Conservation (phyloP, 2,113 vertebrate genomes). For the Microcebus tavaratra region DNA sequence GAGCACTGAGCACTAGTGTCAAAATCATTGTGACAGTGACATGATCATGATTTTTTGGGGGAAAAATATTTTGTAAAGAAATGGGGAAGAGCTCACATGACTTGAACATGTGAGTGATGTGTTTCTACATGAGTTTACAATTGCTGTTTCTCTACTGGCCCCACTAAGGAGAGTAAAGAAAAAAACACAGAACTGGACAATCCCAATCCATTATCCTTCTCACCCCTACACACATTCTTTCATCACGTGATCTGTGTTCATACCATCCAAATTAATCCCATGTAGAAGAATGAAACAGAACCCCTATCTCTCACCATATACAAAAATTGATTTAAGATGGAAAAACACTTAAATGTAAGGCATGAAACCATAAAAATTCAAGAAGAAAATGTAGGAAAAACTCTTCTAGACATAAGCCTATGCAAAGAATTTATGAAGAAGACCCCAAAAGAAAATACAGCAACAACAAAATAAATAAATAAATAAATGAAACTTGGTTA, state of each 20-base stretch:
- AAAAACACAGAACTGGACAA: neutral
- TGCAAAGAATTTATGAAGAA: too few species aligned
- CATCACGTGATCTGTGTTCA: neutral
- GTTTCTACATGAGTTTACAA: neutral
- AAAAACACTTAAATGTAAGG: too few species aligned
- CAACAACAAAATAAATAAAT: too few species aligned
- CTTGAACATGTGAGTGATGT: rapidly evolving
- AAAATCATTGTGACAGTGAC: neutral
- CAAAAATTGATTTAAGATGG: too few species aligned
- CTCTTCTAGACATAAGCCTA: too few species aligned
- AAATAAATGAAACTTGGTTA: too few species aligned
- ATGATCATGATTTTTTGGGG: neutral
- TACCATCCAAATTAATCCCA: neutral
- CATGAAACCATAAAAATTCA: too few species aligned
- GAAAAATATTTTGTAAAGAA: neutral
- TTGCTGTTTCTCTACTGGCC: neutral
- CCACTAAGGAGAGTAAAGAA: neutral
- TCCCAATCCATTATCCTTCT: neutral
- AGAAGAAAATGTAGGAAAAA: too few species aligned
- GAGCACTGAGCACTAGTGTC: neutral
- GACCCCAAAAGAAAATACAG: too few species aligned
- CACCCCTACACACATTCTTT: rapidly evolving
- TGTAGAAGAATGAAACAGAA: too few species aligned
- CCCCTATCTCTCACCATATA: too few species aligned
- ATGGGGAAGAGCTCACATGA: neutral